Percentiles rank a stretch among this genome's conserved stretches.
Evolutionary conservation across 1,140 invertebrate species (phyloP).

Genomic region (Limonius californicus): DNA sequence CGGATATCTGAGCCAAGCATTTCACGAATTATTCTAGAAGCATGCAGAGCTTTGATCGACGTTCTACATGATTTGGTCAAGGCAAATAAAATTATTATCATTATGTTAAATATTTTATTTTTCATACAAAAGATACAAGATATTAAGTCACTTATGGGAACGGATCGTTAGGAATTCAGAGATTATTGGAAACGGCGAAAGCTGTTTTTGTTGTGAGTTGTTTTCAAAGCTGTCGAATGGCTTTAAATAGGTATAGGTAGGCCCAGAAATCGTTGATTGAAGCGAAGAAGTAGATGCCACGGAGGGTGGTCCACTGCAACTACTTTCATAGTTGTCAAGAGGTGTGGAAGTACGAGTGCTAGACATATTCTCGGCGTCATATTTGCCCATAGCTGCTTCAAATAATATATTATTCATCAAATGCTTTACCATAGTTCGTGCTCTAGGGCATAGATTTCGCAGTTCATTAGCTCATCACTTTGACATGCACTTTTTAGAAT

Average conservation of each 20-base stretch:
- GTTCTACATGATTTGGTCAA: conserved; percentile 15
- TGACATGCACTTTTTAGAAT: neutral
- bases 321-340: no score
- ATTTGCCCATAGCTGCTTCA: conserved; percentile 1
- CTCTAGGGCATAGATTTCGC: neutral
- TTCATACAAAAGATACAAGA: neutral
- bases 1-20: no score
- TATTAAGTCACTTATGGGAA: neutral
- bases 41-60: conserved; percentile 24
- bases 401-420: neutral
- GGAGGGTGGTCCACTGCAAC: neutral
- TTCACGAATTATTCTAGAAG: no score
- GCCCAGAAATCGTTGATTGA: no score
- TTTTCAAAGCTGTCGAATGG: no score
- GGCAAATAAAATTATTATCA: conserved; percentile 17
- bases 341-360: no score
- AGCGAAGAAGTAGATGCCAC: neutral
- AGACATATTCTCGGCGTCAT: neutral
- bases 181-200: neutral
- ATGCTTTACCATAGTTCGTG: neutral
- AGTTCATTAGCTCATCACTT: neutral
- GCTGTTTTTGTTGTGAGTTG: neutral
- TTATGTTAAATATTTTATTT: neutral
- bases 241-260: no score
- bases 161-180: neutral